These are phyloP conservation scores for Chorisops tibialis DNA, from an alignment of 2,888 invertebrate species.

Conservation along the genomic window DNA sequence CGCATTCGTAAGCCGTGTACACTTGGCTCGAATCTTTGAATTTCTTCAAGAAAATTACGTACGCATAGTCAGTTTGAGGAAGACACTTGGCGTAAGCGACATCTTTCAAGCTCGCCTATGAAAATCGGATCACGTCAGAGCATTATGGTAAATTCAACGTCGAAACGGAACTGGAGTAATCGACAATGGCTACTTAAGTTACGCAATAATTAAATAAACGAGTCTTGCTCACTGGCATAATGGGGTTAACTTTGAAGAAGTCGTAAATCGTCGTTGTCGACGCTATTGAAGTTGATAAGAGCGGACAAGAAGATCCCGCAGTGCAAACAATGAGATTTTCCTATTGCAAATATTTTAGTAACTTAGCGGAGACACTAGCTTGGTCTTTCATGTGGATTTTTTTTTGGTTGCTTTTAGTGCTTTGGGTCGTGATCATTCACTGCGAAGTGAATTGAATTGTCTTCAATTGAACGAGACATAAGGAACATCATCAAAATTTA, in stretches of 20 bases:
- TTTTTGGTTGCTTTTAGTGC: too few species aligned
- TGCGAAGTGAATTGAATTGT: slow-evolving; percentile 26
- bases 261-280: not conserved
- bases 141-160: slow-evolving; percentile 10
- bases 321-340: slow-evolving; percentile 17
- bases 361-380: too few species aligned
- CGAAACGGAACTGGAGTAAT: slow-evolving; percentile 14
- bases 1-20: too few species aligned
- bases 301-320: slow-evolving; percentile 8
- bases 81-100: too few species aligned
- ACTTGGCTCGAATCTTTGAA: too few species aligned
- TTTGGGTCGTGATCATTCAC: slow-evolving; percentile 9
- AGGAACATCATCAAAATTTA: slow-evolving; percentile 20
- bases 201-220: slow-evolving; percentile 22
- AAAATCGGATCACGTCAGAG: not conserved
- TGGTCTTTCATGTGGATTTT: too few species aligned
- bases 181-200: slow-evolving; percentile 3
- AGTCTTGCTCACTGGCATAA: slow-evolving; percentile 7
- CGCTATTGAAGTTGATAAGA: not conserved
- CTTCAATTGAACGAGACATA: slow-evolving; percentile 30
- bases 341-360: too few species aligned
- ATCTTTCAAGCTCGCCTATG: too few species aligned
- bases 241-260: slow-evolving; percentile 3
- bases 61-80: too few species aligned
- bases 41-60: too few species aligned